Evolutionary conservation across 2,797 vertebrate genomes (phyloP).

Genomic region (Falco rusticolus): DNA sequence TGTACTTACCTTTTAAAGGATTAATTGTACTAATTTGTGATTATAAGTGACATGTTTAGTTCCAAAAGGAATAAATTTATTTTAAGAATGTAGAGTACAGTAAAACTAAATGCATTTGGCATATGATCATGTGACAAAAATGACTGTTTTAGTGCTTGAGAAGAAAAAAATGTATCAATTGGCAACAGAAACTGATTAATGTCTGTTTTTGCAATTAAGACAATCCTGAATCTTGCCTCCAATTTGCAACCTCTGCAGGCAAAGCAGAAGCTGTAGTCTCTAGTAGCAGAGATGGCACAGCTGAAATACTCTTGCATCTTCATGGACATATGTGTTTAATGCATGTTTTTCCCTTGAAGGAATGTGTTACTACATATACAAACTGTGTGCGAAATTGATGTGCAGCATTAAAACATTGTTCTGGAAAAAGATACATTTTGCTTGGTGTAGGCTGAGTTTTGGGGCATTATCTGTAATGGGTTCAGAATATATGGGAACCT

Average conservation of each 20-base stretch:
- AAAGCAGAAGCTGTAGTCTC: not conserved
- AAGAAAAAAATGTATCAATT: not conserved
- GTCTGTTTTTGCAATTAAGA: not conserved
- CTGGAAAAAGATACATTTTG: not conserved
- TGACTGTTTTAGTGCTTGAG: not conserved
- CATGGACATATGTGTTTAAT: not conserved
- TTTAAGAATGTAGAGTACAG: not conserved
- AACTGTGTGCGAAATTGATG: not conserved
- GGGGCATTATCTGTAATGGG: not conserved
- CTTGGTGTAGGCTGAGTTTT: not conserved
- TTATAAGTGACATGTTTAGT: not conserved
- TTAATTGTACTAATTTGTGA: not conserved
- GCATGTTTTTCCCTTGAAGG: not conserved
- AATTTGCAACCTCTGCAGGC: not conserved
- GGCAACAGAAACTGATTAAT: not conserved
- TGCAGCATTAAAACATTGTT: not conserved
- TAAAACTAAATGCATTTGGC: not conserved
- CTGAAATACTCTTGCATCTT: not conserved
- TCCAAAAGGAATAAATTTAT: not conserved
- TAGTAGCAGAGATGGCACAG: not conserved
- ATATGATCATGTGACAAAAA: not conserved
- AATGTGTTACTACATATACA: not conserved
- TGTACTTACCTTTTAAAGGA: not conserved
- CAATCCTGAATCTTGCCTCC: not conserved
- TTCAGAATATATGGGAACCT: not conserved